phyloP scores from a whole-genome alignment of 2,113 vertebrate species.

The Nematolebias whitei region DNA sequence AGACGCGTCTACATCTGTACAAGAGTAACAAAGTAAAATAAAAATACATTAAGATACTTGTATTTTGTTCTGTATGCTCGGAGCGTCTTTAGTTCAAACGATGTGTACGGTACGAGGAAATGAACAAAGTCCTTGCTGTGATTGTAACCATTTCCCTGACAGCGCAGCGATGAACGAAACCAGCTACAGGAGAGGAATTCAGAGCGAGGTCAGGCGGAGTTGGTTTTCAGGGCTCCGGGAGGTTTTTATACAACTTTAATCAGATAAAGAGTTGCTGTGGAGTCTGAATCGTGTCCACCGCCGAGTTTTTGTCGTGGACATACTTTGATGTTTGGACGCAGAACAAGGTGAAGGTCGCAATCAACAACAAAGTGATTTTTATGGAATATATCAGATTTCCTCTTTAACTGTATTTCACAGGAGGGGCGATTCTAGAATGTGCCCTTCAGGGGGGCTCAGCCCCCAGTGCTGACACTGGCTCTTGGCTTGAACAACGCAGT shows the following conservation, averaged over 20 bases:
- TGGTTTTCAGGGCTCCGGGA: conserved; percentile 5
- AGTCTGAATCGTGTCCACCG: background rate
- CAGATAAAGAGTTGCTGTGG: conserved; percentile 43
- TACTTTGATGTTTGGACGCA: conserved; percentile 9
- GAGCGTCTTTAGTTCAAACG: background rate
- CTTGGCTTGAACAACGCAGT: no score
- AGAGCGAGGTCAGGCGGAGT: conserved; percentile 41
- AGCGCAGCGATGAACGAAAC: conserved; percentile 41
- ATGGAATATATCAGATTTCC: background rate
- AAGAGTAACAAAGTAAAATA: background rate
- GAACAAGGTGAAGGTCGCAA: background rate
- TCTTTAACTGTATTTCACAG: no score
- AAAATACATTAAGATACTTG: background rate
- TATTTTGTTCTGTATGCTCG: conserved; percentile 4
- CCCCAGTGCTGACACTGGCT: no score
- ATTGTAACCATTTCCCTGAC: conserved; percentile 27
- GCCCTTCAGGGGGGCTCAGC: no score
- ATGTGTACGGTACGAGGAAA: background rate
- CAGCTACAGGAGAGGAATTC: conserved; percentile 24
- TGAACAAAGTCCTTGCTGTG: conserved; percentile 2
- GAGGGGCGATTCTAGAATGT: no score
- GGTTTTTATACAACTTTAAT: conserved; percentile 12
- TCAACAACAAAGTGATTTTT: background rate
- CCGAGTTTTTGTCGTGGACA: background rate
- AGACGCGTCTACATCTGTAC: background rate